These are phyloP conservation scores for Thaumatotibia leucotreta DNA, from an alignment of 1,140 invertebrate species.

Conservation along the genomic window DNA sequence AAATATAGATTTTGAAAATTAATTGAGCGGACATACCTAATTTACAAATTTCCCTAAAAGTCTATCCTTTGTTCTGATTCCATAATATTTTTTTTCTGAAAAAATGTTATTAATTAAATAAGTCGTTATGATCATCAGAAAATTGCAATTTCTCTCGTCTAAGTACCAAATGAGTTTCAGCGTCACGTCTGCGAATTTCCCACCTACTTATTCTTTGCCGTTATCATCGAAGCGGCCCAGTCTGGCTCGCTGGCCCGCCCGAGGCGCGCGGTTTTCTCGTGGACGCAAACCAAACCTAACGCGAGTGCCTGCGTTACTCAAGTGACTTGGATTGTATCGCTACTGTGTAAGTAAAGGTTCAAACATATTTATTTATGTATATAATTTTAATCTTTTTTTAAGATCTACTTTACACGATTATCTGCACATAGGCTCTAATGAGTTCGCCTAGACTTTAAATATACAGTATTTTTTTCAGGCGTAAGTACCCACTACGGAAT, in stretches of 20 bases:
- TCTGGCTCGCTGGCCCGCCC: conserved; percentile 14
- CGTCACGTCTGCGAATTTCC: conserved; percentile 18
- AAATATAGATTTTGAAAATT: no score
- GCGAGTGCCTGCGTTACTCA: not conserved
- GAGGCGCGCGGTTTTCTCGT: not conserved
- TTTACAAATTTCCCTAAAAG: no score
- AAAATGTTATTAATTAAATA: no score
- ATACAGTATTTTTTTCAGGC: not conserved
- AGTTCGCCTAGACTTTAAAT: not conserved
- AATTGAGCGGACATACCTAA: no score
- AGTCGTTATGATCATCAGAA: no score
- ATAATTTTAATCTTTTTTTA: not conserved
- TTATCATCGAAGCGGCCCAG: conserved; percentile 20
- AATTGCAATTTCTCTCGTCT: no score
- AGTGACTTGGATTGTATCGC: conserved; percentile 1
- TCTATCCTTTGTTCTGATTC: no score
- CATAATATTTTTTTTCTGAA: no score
- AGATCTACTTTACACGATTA: not conserved
- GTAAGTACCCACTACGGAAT: not conserved
- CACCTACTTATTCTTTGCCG: conserved; percentile 19
- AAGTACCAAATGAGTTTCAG: not conserved
- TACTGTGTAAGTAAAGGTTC: not conserved
- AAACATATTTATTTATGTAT: not conserved
- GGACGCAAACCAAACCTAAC: not conserved
- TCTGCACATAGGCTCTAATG: no score